Evolutionary conservation across 1,140 invertebrate species (phyloP).

Genomic region (Drosophila kurseongensis): DNA sequence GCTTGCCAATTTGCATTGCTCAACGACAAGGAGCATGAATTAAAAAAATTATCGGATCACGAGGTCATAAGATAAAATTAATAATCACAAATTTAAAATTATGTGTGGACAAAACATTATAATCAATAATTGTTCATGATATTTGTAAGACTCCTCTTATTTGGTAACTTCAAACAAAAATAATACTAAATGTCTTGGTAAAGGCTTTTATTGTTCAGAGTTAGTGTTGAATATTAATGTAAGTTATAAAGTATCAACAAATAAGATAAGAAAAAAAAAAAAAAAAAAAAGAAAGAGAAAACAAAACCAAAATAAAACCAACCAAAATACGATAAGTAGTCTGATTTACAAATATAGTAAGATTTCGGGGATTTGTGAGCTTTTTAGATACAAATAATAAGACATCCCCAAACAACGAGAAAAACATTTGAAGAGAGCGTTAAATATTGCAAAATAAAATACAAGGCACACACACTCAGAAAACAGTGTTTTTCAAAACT

Average conservation of each 20-base stretch:
- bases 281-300: no score
- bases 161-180: background rate
- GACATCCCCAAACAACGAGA: conserved; percentile 23
- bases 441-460: conserved; percentile 58
- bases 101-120: no score
- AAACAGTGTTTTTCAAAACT: conserved; percentile 31
- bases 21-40: conserved; percentile 20
- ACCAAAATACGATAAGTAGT: no score
- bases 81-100: background rate
- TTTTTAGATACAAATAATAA: conserved; percentile 59
- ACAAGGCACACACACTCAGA: conserved; percentile 25
- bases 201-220: no score
- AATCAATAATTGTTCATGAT: no score
- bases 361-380: conserved; percentile 26
- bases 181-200: no score
- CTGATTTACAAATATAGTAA: conserved; percentile 38
- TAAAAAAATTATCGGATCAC: conserved; percentile 45
- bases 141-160: background rate
- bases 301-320: background rate
- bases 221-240: no score
- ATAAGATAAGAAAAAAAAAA: no score
- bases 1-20: conserved; percentile 53
- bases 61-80: conserved; percentile 43
- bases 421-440: conserved; percentile 42
- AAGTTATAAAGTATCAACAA: no score